Conservation (phyloP, 1,140 invertebrate genomes). For the Micrasema minimum region DNA sequence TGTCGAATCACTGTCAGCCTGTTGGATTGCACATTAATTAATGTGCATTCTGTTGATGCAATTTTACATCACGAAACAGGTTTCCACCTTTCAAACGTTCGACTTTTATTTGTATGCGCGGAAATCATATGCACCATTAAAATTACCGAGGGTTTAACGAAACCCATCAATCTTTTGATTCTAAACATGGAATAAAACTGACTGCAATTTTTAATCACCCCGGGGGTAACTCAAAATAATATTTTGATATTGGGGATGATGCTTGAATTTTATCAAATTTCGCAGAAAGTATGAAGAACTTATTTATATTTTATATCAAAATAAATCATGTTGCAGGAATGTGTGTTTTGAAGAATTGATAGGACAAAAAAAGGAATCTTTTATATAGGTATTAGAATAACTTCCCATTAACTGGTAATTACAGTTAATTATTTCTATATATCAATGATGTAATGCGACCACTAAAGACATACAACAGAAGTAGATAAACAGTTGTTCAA, state of each 20-base stretch:
- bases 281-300: background rate
- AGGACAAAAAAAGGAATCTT: too few species aligned
- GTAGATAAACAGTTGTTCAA: too few species aligned
- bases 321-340: background rate
- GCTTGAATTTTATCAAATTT: background rate
- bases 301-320: background rate
- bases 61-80: background rate
- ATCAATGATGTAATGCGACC: too few species aligned
- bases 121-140: background rate
- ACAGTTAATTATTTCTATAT: conserved; percentile 1
- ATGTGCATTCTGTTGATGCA: conserved; percentile 10
- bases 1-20: conserved; percentile 25
- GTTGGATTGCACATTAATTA: conserved; percentile 10
- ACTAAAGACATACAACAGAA: too few species aligned
- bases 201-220: too few species aligned
- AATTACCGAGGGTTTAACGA: background rate
- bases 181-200: background rate
- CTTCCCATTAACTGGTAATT: background rate
- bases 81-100: background rate
- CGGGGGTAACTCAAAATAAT: too few species aligned
- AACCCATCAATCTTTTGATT: background rate
- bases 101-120: background rate
- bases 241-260: background rate
- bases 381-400: background rate
- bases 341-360: too few species aligned